A percentile compares a stretch with the other conserved stretches of the same genome.
Evolutionary conservation across 2,888 invertebrate species (phyloP).

Genomic region (Latrodectus elegans): DNA sequence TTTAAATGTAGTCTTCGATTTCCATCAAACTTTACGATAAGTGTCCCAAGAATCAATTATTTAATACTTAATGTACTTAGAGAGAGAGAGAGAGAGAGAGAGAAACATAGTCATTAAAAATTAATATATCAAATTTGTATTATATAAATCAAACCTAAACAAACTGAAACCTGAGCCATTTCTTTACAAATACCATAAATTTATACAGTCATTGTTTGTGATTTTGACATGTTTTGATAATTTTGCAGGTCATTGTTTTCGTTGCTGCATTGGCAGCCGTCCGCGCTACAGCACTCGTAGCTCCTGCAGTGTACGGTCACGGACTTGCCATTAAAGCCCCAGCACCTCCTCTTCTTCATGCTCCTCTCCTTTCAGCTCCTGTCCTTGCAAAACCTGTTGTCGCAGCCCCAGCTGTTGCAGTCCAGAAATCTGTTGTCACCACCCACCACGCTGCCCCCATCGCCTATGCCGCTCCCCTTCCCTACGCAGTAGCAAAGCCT

Average conservation of each 20-base stretch:
- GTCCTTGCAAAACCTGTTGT: conserved; percentile 28
- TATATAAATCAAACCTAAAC: too few species aligned
- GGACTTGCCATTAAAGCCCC: conserved; percentile 44
- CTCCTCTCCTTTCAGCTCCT: conserved; percentile 46
- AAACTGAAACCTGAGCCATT: too few species aligned
- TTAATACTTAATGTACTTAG: too few species aligned
- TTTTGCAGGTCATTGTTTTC: conserved; percentile 40
- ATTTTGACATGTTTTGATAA: neutral
- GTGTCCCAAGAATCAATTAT: too few species aligned
- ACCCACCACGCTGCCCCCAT: conserved; percentile 15
- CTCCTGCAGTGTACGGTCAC: conserved; percentile 37
- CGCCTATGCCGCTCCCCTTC: conserved; percentile 16
- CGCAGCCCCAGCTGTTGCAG: conserved; percentile 15
- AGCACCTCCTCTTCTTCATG: conserved; percentile 24
- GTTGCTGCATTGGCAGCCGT: conserved; percentile 51
- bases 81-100: too few species aligned
- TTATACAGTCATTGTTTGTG: neutral
- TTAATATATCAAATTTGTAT: too few species aligned
- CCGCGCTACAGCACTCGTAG: conserved; percentile 12
- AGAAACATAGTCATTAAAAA: too few species aligned
- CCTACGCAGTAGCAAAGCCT: conserved; percentile 7
- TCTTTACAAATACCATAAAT: too few species aligned
- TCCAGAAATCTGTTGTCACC: conserved; percentile 14
- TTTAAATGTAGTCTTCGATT: too few species aligned
- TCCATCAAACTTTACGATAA: too few species aligned